Conservation (phyloP, 2,797 vertebrate species). For the Adrianichthys oophorus region DNA sequence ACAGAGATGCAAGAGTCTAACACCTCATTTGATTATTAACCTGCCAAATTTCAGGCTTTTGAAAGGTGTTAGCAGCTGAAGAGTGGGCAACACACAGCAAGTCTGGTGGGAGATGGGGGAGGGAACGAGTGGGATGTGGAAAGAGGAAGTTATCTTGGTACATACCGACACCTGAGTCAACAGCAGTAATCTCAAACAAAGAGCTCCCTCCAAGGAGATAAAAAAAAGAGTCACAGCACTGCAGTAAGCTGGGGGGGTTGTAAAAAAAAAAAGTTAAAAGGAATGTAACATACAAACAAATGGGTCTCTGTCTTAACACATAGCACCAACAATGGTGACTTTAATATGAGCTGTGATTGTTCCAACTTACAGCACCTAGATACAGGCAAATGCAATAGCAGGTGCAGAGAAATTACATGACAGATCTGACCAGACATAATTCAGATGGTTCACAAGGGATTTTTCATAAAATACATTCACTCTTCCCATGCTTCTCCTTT, state of each 20-base stretch:
- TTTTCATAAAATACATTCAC: too few relatives aligned
- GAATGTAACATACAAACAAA: constrained; percentile 56
- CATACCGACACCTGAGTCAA: constrained; percentile 79
- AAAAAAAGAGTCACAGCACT: constrained; percentile 44
- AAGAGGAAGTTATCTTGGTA: constrained; percentile 59
- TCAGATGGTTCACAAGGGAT: too few relatives aligned
- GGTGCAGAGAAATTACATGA: too few relatives aligned
- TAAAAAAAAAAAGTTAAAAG: constrained; percentile 16
- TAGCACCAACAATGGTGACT: neutral
- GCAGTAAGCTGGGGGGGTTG: constrained; percentile 23
- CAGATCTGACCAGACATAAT: too few relatives aligned
- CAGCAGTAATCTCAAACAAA: constrained; percentile 69
- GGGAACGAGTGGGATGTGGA: constrained; percentile 16
- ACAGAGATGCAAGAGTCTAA: constrained; percentile 2
- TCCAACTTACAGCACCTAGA: too few relatives aligned
- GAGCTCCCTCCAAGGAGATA: constrained; percentile 48
- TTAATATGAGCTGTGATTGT: too few relatives aligned
- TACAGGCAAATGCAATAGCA: neutral
- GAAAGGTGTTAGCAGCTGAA: constrained; percentile 17
- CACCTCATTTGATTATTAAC: constrained; percentile 5
- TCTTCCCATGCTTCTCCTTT: too few relatives aligned
- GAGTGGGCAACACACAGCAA: constrained; percentile 14
- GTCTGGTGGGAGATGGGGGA: constrained; percentile 8
- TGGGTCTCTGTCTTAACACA: constrained; percentile 13
- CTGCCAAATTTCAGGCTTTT: constrained; percentile 18